These are phyloP conservation scores for Callopanchax toddi DNA, from an alignment of 2,113 vertebrate genomes.

Conservation along the genomic window DNA sequence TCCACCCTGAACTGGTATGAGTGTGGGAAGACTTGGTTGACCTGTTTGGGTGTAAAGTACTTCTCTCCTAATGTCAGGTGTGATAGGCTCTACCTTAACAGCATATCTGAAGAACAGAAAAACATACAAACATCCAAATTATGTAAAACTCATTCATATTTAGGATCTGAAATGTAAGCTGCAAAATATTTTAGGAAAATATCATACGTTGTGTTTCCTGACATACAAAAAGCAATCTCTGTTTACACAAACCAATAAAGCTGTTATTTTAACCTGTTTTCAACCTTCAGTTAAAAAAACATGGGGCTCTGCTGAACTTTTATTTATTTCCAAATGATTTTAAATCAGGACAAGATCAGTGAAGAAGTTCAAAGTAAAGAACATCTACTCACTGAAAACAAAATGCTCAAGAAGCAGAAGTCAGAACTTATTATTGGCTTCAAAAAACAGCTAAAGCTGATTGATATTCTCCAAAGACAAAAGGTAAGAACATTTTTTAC, in stretches of 20 bases:
- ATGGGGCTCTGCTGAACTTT: background rate
- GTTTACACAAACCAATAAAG: background rate
- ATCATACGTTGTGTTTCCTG: no score
- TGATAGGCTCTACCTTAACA: no score
- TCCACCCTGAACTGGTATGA: no score
- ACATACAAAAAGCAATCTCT: background rate
- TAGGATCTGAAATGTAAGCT: no score
- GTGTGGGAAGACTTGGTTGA: no score
- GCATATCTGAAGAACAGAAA: no score
- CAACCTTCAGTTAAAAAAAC: background rate
- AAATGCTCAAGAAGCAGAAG: slow-evolving; percentile 93
- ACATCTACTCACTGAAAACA: slow-evolving; percentile 88
- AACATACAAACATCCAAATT: no score
- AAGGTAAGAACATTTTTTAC: slow-evolving; percentile 80
- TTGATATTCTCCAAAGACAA: slow-evolving; percentile 94
- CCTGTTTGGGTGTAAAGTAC: no score
- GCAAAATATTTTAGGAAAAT: no score
- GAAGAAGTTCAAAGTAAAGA: slow-evolving; percentile 89
- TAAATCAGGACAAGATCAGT: slow-evolving; percentile 82
- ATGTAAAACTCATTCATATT: no score
- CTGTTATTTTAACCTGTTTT: background rate
- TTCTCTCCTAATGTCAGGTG: no score
- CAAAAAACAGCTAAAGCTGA: slow-evolving; percentile 95
- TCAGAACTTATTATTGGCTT: slow-evolving; percentile 89
- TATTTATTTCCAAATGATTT: slow-evolving; percentile 18